Percentiles rank a stretch among this genome's conserved stretches.
These are phyloP conservation scores for Sebastes fasciatus DNA, from an alignment of 2,113 vertebrate species.

Conservation along the genomic window DNA sequence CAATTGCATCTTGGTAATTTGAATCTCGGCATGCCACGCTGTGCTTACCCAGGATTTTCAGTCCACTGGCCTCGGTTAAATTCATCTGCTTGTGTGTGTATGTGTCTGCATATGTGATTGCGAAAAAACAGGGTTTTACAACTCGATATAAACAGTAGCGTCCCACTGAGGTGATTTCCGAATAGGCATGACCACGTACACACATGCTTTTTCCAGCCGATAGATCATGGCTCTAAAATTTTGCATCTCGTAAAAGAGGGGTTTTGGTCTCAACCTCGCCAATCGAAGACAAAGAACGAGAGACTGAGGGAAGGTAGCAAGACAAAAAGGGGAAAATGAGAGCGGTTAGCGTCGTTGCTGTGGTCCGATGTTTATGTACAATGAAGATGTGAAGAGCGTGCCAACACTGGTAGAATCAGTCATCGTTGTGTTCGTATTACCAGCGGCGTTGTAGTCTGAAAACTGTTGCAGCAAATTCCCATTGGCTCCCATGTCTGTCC, in stretches of 20 bases:
- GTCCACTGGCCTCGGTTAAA: slow-evolving; percentile 47
- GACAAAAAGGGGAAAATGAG: slow-evolving; percentile 52
- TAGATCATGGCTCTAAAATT: slow-evolving; percentile 51
- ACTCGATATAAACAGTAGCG: slow-evolving; percentile 44
- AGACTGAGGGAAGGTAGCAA: slow-evolving; percentile 61
- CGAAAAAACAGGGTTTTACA: slow-evolving; percentile 56
- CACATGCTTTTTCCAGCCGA: slow-evolving; percentile 60
- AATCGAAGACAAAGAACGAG: slow-evolving; percentile 62
- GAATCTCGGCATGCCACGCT: slow-evolving; percentile 51
- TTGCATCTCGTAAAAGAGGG: slow-evolving; percentile 53
- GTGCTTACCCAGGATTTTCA: slow-evolving; percentile 59
- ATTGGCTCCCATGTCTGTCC: slow-evolving; percentile 35
- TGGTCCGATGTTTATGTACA: slow-evolving; percentile 74
- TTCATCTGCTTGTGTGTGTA: slow-evolving; percentile 27
- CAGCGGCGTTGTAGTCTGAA: slow-evolving; percentile 29
- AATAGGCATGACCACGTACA: slow-evolving; percentile 44
- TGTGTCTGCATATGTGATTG: slow-evolving; percentile 40
- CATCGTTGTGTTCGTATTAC: slow-evolving; percentile 19
- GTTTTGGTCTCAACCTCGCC: slow-evolving; percentile 46
- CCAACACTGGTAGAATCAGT: slow-evolving; percentile 42
- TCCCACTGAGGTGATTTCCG: slow-evolving; percentile 41
- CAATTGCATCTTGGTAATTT: slow-evolving; percentile 39
- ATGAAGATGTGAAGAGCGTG: slow-evolving; percentile 34
- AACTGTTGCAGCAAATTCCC: slow-evolving; percentile 56
- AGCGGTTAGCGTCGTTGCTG: slow-evolving; percentile 54